A percentile compares a stretch with the other conserved stretches of the same genome.
Conservation (phyloP, 2,888 invertebrate species). For the Apamea epomidion region DNA sequence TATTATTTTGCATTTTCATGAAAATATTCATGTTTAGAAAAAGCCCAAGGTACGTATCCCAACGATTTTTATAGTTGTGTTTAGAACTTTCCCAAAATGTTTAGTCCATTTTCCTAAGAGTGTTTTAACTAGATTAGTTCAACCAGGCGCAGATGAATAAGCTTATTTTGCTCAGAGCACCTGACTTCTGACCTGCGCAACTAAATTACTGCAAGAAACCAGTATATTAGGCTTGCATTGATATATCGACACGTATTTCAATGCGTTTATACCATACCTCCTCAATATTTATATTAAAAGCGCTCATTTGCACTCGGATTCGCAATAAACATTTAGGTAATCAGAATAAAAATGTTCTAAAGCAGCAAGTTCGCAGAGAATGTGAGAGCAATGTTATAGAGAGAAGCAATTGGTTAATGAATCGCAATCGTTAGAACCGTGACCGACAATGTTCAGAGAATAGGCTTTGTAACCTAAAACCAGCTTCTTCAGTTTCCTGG, state of each 20-base stretch:
- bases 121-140: neutral
- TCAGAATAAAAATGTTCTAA: constrained; percentile 52
- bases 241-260: constrained; percentile 16
- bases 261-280: constrained; percentile 48
- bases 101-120: neutral
- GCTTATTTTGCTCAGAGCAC: neutral
- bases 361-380: constrained; percentile 42
- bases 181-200: neutral
- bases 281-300: constrained; percentile 57
- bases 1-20: neutral
- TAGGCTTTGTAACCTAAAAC: neutral
- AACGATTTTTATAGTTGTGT: neutral
- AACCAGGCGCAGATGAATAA: neutral
- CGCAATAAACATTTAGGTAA: constrained; percentile 57
- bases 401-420: neutral
- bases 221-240: constrained; percentile 24
- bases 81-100: neutral
- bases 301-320: constrained; percentile 52
- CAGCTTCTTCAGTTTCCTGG: neutral
- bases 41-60: neutral
- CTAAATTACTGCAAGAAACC: constrained; percentile 26
- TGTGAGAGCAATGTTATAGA: constrained; percentile 21
- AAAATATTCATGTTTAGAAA: neutral
- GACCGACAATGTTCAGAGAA: neutral
- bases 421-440: neutral